Conservation (phyloP, 1,140 invertebrate genomes). For the Orchesella cincta region DNA sequence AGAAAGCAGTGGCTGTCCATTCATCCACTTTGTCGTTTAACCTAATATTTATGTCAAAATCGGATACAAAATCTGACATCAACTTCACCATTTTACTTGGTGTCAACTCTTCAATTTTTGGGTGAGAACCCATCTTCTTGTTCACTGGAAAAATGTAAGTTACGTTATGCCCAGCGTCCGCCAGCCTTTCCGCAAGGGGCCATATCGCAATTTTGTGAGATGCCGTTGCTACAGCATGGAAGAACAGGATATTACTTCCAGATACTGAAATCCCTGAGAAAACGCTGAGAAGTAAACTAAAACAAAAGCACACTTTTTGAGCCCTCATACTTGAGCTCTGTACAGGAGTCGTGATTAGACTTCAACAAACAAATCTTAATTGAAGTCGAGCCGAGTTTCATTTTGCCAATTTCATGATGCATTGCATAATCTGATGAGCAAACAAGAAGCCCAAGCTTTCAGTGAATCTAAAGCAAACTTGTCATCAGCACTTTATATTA, state of each 20-base stretch:
- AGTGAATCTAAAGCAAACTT: too few species aligned
- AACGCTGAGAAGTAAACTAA: too few species aligned
- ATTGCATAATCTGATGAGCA: too few species aligned
- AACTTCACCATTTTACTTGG: neutral
- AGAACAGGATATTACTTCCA: constrained; percentile 12
- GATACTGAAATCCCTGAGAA: too few species aligned
- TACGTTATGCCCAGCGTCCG: neutral
- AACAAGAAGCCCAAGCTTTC: too few species aligned
- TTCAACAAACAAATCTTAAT: too few species aligned
- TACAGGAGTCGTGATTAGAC: too few species aligned
- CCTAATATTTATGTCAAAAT: constrained; percentile 1
- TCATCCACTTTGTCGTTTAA: neutral
- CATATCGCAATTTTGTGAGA: neutral
- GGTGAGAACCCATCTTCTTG: neutral
- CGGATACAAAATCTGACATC: neutral
- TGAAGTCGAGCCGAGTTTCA: too few species aligned
- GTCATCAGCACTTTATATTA: too few species aligned
- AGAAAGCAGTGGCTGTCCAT: neutral
- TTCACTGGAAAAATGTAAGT: constrained; percentile 3
- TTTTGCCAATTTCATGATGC: too few species aligned
- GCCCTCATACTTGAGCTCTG: too few species aligned
- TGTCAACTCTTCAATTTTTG: neutral
- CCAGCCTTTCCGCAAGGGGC: constrained; percentile 9
- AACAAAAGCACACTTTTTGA: too few species aligned
- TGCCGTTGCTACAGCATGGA: neutral